Percentiles rank a stretch among this genome's conserved stretches.
phyloP scores from a whole-genome alignment of 2,888 invertebrate species.

The Tachystola acroxantha region DNA sequence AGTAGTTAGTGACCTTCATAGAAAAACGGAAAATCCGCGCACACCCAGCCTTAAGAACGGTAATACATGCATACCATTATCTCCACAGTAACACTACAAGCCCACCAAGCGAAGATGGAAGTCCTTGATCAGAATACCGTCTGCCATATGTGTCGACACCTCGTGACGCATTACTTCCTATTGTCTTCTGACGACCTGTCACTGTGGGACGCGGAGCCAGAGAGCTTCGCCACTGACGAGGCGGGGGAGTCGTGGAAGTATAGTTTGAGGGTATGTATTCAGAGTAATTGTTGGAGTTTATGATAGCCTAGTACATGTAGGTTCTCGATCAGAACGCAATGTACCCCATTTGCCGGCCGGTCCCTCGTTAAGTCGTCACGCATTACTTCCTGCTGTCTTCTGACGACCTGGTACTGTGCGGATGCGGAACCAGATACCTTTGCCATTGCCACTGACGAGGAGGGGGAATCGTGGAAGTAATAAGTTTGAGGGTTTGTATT shows the following conservation, averaged over 20 bases:
- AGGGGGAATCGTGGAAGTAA: constrained; percentile 97
- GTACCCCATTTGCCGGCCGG: constrained; percentile 89
- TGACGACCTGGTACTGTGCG: constrained; percentile 92
- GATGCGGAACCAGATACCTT: constrained; percentile 94
- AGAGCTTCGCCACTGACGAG: constrained; percentile 92
- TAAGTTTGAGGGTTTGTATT: constrained; percentile 82
- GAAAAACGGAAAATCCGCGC: too few relatives aligned
- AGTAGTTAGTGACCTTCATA: too few relatives aligned
- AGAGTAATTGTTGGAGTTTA: neutral
- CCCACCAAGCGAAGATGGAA: constrained; percentile 83
- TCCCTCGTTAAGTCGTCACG: constrained; percentile 89
- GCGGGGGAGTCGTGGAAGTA: constrained; percentile 97
- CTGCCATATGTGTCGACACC: constrained; percentile 88
- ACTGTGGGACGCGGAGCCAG: constrained; percentile 94
- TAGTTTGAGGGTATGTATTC: constrained; percentile 88
- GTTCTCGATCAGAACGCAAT: constrained; percentile 88
- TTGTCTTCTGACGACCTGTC: constrained; percentile 90
- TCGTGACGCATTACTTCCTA: constrained; percentile 93
- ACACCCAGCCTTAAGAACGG: too few relatives aligned
- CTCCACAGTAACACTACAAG: constrained; percentile 76
- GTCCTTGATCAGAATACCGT: constrained; percentile 88
- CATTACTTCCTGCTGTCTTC: constrained; percentile 92
- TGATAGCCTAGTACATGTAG: neutral
- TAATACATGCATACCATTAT: too few relatives aligned
- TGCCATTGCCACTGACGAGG: constrained; percentile 91